Evolutionary conservation across 2,797 vertebrate species (phyloP), one percentile per base, ranked within the genome.

Genomic region (Microchirus variegatus): DNA sequence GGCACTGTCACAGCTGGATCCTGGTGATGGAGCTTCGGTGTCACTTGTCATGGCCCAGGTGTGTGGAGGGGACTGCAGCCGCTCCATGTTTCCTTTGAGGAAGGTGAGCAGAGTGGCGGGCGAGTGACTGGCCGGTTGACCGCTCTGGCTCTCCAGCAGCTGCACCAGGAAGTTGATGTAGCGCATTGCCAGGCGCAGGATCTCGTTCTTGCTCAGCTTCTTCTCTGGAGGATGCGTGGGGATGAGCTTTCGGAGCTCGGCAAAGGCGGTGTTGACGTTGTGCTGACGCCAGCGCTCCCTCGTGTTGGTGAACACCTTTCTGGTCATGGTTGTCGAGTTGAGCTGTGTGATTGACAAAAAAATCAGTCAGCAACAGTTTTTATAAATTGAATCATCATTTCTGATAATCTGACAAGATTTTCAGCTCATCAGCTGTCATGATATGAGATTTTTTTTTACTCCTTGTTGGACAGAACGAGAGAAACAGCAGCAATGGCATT

Each of bases 141-240:
- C 91, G 62, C 89, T 93, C 89, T 97, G 95, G 51, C 94, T 96
- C 71, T 97, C 93, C 76, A 99, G 86, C 67, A 99, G 90, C 82
- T 95, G 94, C 87, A 97, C 94, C 15, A 99, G 90, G 90, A 99
- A 99, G 90, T 95, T 96, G 90, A 99, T 99, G 67, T 99, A 99
- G 81, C 94, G 95, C 97, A 99, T 98, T 63, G 97, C 97, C 86
- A 99, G 85, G 1, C 97, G 94, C 45, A 99, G 94, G 0, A 98
- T 99, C 90, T 99, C 97, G 0, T 98, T 99, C 89, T 99, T 99
- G 93, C 97, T 99, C 80, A 99, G 93, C 71, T 99, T 99, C 89
- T 98, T 99, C 88, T 99, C 97, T 0, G 97, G 97, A 0, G 97
- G 97, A 52, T 99, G 97, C 0, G 97, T 99, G 48, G 97, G 97